These are phyloP conservation scores for Silurus lanzhouensis DNA, from an alignment of 2,797 vertebrate species.

Conservation along the genomic window DNA sequence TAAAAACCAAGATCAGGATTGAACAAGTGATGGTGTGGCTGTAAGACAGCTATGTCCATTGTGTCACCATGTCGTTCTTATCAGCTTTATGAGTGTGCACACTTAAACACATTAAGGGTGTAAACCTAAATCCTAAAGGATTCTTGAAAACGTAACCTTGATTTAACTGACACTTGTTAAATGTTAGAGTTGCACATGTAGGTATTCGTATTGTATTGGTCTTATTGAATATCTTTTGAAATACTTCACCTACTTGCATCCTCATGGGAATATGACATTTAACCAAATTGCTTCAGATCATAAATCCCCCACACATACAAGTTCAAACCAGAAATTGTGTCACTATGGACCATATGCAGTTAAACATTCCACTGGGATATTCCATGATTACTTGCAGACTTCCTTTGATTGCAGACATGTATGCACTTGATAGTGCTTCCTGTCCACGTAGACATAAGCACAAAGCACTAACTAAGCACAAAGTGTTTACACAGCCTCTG, in stretches of 20 bases:
- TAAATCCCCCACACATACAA: not conserved
- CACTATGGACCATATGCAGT: not conserved
- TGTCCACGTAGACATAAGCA: not conserved
- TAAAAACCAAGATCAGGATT: not conserved
- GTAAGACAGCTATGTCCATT: not conserved
- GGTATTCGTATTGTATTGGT: no score
- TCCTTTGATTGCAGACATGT: not conserved
- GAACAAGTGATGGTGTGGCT: not conserved
- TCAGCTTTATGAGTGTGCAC: not conserved
- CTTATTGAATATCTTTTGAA: not conserved
- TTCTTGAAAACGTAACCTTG: not conserved
- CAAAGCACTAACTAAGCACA: not conserved
- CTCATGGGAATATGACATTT: not conserved
- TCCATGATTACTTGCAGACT: conserved; percentile 22
- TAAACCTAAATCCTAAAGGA: not conserved
- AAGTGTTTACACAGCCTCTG: not conserved
- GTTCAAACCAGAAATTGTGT: not conserved
- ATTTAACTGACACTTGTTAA: not conserved
- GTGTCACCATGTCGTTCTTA: not conserved
- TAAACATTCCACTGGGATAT: conserved; percentile 8
- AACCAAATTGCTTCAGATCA: not conserved
- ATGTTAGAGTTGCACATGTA: not conserved
- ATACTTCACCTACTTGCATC: not conserved
- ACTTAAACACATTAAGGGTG: not conserved
- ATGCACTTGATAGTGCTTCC: conserved; percentile 16